Percentiles rank a stretch among this genome's conserved stretches.
Conservation (phyloP, 2,797 vertebrate genomes). For the Parambassis ranga region DNA sequence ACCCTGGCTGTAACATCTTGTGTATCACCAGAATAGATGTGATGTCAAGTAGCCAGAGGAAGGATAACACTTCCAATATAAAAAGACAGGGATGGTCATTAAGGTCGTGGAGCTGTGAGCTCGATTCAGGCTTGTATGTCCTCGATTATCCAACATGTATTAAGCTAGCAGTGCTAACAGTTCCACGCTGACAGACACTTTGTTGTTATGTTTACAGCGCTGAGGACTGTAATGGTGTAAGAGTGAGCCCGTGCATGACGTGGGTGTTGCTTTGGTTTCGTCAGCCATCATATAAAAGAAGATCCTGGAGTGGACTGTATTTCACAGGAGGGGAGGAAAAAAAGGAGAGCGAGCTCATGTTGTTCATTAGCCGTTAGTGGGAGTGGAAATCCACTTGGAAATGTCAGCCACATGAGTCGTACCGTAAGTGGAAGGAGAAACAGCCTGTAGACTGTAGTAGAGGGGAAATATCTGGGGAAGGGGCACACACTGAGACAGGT, state of each 20-base stretch:
- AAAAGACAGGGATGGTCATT: background rate
- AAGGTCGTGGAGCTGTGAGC: background rate
- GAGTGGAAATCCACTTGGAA: background rate
- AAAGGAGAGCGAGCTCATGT: background rate
- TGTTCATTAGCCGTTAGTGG: background rate
- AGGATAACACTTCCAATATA: background rate
- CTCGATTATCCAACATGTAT: no score
- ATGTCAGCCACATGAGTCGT: background rate
- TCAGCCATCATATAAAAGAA: no score
- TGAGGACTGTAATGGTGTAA: background rate
- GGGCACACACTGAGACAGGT: background rate
- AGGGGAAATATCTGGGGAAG: background rate
- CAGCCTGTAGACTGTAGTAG: fast-evolving
- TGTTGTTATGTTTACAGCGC: background rate
- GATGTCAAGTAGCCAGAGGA: background rate
- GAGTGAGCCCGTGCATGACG: no score
- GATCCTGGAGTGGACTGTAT: background rate
- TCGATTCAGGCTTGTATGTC: no score
- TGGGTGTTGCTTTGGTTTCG: no score
- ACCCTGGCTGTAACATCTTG: background rate
- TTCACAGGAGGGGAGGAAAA: background rate
- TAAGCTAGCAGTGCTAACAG: no score
- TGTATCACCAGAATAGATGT: background rate
- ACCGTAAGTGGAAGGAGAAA: background rate
- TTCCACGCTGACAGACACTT: no score